Evolutionary conservation across 2,797 vertebrate species (phyloP).

Genomic region (Acrossocheilus fasciatus): DNA sequence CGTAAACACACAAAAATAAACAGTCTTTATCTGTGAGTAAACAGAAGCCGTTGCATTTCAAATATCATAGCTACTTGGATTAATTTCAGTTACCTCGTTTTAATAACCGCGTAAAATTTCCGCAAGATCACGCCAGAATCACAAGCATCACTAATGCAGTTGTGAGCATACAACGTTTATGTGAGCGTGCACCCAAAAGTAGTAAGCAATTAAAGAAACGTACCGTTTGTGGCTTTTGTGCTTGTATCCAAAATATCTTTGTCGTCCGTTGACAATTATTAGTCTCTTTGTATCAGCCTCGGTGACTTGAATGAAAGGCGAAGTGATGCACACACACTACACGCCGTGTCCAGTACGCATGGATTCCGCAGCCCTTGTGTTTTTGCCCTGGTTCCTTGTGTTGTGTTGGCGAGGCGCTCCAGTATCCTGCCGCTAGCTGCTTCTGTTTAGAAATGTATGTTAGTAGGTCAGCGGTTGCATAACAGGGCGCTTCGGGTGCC

Average conservation of each 20-base stretch:
- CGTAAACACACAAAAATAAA: conserved; percentile 20
- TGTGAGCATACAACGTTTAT: neutral
- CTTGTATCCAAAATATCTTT: conserved; percentile 29
- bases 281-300: conserved; percentile 43
- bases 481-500: conserved; percentile 83
- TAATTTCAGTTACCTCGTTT: neutral
- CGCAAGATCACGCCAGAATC: neutral
- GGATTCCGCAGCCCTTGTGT: conserved; percentile 64
- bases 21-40: neutral
- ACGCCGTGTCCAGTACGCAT: conserved; percentile 58
- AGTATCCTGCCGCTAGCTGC: conserved; percentile 65
- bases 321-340: conserved; percentile 24
- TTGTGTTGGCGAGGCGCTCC: conserved; percentile 73
- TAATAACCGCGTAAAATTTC: neutral
- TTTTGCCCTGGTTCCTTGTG: conserved; percentile 72
- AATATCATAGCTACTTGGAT: neutral
- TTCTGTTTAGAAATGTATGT: conserved; percentile 81
- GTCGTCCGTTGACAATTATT: conserved; percentile 44
- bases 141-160: neutral
- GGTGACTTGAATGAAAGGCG: neutral
- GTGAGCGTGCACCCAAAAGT: neutral
- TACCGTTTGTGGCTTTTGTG: conserved; percentile 36
- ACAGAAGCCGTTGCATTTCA: neutral
- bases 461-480: conserved; percentile 89
- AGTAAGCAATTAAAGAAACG: neutral